A percentile compares a stretch with the other conserved stretches of the same genome.
phyloP scores from a whole-genome alignment of 2,888 invertebrate genomes.

The Cantharis flavilabris region DNA sequence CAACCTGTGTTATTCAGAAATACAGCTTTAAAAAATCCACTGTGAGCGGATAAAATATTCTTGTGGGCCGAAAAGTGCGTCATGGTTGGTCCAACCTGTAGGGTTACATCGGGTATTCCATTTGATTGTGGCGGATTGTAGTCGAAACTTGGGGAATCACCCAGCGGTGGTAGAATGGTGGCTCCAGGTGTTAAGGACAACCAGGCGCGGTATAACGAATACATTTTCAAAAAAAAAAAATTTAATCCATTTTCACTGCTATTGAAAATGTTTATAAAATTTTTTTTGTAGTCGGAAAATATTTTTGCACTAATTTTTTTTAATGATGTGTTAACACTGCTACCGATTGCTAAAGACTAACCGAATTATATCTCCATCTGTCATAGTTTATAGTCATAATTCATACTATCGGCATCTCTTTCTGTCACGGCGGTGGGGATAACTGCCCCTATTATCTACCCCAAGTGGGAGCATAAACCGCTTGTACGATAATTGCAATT shows the following conservation, averaged over 20 bases:
- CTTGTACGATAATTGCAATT: constrained; percentile 26
- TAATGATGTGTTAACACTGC: constrained; percentile 13
- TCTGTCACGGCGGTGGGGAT: constrained; percentile 24
- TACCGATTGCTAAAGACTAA: constrained; percentile 26
- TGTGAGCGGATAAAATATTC: constrained; percentile 67
- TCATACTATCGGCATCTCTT: constrained; percentile 27
- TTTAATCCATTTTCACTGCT: not conserved
- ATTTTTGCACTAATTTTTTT: constrained; percentile 1
- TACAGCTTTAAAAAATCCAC: constrained; percentile 73
- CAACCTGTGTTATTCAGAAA: constrained; percentile 53
- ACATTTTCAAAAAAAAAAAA: constrained; percentile 43
- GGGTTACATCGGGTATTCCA: constrained; percentile 62
- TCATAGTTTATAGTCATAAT: constrained; percentile 34
- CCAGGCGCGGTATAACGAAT: constrained; percentile 57
- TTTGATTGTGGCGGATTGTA: constrained; percentile 33
- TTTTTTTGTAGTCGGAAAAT: not conserved
- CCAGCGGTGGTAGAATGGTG: constrained; percentile 30
- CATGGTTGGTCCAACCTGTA: constrained; percentile 66
- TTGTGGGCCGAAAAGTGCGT: constrained; percentile 73
- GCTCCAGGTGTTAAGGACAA: constrained; percentile 49
- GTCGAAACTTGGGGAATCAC: constrained; percentile 13
- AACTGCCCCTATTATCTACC: constrained; percentile 28
- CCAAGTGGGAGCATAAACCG: constrained; percentile 28
- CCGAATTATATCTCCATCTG: constrained; percentile 32
- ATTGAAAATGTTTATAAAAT: not conserved